phyloP scores from a whole-genome alignment of 2,888 invertebrate genomes.

The Cancer borealis region DNA sequence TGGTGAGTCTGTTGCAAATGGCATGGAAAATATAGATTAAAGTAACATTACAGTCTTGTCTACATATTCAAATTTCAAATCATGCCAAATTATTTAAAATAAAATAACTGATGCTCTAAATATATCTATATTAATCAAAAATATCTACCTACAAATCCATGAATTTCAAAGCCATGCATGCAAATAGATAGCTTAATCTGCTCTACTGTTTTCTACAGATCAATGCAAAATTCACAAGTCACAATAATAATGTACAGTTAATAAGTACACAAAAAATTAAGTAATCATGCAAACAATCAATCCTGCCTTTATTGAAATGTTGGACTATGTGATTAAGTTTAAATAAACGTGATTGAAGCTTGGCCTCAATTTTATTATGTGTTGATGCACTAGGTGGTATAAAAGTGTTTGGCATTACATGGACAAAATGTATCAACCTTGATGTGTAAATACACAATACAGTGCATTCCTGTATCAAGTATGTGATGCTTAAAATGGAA shows the following conservation, averaged over 20 bases:
- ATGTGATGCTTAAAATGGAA: neutral
- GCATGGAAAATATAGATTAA: neutral
- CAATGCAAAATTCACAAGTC: neutral
- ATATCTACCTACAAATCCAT: neutral
- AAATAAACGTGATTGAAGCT: neutral
- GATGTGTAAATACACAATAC: neutral
- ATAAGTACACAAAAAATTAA: neutral
- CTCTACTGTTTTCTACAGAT: neutral
- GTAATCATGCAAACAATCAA: neutral
- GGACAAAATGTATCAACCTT: conserved; percentile 2
- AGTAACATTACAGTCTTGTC: neutral
- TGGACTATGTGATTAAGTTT: neutral
- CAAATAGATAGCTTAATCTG: neutral
- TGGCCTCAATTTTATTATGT: neutral
- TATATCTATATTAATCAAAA: neutral
- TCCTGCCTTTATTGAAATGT: neutral
- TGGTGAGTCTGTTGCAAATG: neutral
- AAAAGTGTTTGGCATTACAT: neutral
- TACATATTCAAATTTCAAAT: neutral
- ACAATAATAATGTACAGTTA: neutral
- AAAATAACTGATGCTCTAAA: neutral
- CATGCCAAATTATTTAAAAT: neutral
- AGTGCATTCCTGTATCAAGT: neutral
- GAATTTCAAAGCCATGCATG: neutral
- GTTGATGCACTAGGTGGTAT: neutral